These are phyloP conservation scores for Pterois miles DNA, from an alignment of 2,797 vertebrate species.

Conservation along the genomic window DNA sequence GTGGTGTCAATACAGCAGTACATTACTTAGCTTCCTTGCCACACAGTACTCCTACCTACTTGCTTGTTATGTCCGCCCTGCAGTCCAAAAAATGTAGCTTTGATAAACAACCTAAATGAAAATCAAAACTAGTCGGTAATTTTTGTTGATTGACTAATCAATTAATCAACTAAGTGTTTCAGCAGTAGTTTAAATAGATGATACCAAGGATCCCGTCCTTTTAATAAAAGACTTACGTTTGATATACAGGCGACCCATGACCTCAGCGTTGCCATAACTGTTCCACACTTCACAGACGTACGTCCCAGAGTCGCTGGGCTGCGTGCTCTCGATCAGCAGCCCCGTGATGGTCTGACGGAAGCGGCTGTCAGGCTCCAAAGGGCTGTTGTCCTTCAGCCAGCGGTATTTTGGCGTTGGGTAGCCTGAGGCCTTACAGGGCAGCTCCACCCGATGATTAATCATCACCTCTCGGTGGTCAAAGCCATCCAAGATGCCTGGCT, in stretches of 20 bases:
- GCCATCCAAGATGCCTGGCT: slow-evolving; percentile 95
- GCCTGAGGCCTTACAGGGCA: slow-evolving; percentile 97
- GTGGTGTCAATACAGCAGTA: too few species aligned
- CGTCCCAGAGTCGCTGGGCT: slow-evolving; percentile 92
- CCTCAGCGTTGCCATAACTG: slow-evolving; percentile 95
- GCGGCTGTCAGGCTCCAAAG: slow-evolving; percentile 93
- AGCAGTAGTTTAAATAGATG: not conserved
- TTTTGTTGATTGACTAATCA: not conserved
- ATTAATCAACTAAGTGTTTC: not conserved
- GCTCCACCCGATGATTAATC: slow-evolving; percentile 94
- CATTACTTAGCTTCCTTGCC: too few species aligned
- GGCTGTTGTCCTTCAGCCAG: slow-evolving; percentile 98
- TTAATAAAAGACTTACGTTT: slow-evolving; percentile 89
- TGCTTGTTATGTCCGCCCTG: not conserved
- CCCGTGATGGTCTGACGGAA: slow-evolving; percentile 93
- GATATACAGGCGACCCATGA: slow-evolving; percentile 91
- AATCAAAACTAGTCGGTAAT: not conserved
- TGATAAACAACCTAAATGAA: not conserved
- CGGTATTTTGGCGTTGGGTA: slow-evolving; percentile 96
- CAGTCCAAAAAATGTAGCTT: not conserved
- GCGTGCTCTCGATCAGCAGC: slow-evolving; percentile 91
- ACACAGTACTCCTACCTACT: too few species aligned
- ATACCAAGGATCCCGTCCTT: not conserved
- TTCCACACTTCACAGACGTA: slow-evolving; percentile 99
- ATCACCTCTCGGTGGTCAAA: slow-evolving; percentile 96